These are phyloP conservation scores for Fulica atra DNA, from an alignment of 2,113 vertebrate genomes.

Conservation along the genomic window DNA sequence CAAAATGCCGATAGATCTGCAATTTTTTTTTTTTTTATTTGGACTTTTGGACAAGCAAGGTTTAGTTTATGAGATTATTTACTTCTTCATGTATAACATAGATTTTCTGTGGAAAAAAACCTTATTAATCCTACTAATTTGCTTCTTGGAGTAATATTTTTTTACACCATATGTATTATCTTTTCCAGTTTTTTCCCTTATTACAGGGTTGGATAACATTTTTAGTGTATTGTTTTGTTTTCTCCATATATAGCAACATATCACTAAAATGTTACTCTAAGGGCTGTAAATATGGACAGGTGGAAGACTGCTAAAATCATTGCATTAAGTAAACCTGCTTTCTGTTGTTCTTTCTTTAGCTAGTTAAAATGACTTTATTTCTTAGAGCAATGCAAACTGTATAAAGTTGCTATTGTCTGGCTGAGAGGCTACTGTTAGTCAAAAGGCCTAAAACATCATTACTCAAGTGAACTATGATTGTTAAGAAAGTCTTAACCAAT, in stretches of 20 bases:
- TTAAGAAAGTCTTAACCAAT: slow-evolving; percentile 14
- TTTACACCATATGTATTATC: background rate
- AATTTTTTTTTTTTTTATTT: background rate
- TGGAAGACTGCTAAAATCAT: background rate
- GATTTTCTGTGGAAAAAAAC: background rate
- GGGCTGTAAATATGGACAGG: background rate
- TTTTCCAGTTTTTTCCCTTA: background rate
- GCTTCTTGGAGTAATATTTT: background rate
- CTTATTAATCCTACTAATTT: background rate
- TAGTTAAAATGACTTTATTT: background rate
- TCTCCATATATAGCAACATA: background rate
- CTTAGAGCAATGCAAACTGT: background rate
- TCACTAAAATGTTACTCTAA: background rate
- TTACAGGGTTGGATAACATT: background rate
- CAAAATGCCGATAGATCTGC: accelerated
- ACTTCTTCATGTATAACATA: background rate
- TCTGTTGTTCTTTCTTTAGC: background rate
- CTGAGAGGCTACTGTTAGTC: background rate
- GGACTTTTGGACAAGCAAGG: background rate
- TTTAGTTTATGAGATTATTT: background rate
- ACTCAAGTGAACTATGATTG: slow-evolving; percentile 13
- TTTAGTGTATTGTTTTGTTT: background rate
- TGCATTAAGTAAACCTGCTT: background rate
- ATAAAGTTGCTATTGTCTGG: background rate
- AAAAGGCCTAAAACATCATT: background rate